Conservation (phyloP, 2,113 vertebrate species). For the Phaethornis superciliosus region DNA sequence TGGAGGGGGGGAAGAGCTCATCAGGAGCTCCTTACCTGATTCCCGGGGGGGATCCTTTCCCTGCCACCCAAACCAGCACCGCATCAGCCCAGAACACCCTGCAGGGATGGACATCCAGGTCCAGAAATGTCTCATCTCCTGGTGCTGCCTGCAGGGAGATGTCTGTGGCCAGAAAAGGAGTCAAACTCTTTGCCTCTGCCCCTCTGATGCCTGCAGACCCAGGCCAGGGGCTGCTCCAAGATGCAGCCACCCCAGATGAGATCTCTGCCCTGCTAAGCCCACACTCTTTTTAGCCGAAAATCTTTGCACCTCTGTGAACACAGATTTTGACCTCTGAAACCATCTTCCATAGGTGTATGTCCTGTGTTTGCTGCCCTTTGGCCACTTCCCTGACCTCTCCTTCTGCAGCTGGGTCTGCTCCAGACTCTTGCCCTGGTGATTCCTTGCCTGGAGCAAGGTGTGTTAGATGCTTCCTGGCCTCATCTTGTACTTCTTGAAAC, state of each 20-base stretch:
- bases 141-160: not conserved
- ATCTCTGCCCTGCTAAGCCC: not conserved
- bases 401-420: not conserved
- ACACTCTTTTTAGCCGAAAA: no score
- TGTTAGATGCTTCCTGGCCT: not conserved
- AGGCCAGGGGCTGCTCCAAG: no score
- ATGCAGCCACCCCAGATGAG: not conserved
- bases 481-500: not conserved
- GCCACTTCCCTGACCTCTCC: rapidly evolving
- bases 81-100: no score
- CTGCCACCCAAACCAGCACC: no score
- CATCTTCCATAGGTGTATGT: not conserved
- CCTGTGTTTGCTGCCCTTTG: not conserved
- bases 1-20: no score
- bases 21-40: no score
- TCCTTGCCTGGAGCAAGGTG: not conserved
- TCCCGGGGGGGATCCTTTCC: no score
- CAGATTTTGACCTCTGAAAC: not conserved
- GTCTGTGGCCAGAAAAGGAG: not conserved
- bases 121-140: not conserved
- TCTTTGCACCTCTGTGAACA: not conserved
- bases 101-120: no score
- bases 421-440: not conserved
- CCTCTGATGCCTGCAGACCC: not conserved
- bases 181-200: not conserved